These are phyloP conservation scores for Hermetia illucens DNA, from an alignment of 1,140 invertebrate species.

Conservation along the genomic window DNA sequence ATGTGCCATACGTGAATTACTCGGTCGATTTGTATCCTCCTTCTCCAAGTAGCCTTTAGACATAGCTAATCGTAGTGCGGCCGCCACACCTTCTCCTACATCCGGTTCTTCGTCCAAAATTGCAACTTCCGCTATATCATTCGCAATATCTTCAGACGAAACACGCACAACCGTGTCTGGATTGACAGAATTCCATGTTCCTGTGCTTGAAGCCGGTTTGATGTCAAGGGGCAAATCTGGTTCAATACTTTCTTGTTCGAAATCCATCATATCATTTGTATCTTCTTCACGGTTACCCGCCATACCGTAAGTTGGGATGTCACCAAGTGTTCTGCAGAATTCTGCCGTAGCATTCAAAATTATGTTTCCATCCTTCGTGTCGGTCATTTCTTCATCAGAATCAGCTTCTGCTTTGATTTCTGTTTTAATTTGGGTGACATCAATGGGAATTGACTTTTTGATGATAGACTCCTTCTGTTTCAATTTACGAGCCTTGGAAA, in stretches of 20 bases:
- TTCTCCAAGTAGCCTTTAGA: constrained; percentile 93
- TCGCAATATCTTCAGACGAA: constrained; percentile 15
- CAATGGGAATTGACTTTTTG: constrained; percentile 26
- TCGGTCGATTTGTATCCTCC: constrained; percentile 55
- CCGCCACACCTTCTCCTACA: constrained; percentile 80
- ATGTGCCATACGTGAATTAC: constrained; percentile 53
- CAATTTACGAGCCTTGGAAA: constrained; percentile 58
- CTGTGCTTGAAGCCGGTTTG: constrained; percentile 18
- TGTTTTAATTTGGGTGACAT: constrained; percentile 28
- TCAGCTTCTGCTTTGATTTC: constrained; percentile 34
- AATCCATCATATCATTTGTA: constrained; percentile 58
- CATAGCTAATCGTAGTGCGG: constrained; percentile 80
- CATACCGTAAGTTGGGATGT: constrained; percentile 85
- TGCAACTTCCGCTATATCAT: constrained; percentile 41
- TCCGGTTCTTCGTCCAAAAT: constrained; percentile 92
- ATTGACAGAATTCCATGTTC: constrained; percentile 36
- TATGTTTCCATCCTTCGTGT: constrained; percentile 40
- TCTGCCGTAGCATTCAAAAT: constrained; percentile 89
- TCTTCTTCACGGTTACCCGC: constrained; percentile 77
- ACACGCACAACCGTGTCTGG: constrained; percentile 28
- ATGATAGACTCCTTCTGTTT: constrained; percentile 42
- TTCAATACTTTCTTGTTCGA: constrained; percentile 17
- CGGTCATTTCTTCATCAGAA: constrained; percentile 22
- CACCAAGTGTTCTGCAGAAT: constrained; percentile 90
- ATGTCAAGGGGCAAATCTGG: not conserved